Percentiles rank a stretch among this genome's conserved stretches.
Conservation (phyloP, 2,113 vertebrate genomes). For the Alectura lathami region DNA sequence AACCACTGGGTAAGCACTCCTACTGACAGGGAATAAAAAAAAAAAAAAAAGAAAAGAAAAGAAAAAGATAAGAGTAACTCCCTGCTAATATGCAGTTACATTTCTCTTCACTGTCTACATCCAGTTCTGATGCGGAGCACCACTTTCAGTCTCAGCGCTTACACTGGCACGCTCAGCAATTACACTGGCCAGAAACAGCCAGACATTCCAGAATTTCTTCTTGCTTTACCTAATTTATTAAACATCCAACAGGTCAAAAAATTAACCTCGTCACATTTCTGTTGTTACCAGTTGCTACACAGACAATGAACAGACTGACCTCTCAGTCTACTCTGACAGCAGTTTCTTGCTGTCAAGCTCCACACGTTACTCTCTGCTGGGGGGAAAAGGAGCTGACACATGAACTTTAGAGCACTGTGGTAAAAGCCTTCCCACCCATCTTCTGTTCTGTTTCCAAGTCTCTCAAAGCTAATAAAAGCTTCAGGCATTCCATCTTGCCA, state of each 20-base stretch:
- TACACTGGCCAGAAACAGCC: background rate
- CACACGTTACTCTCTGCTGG: background rate
- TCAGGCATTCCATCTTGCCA: background rate
- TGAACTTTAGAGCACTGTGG: background rate
- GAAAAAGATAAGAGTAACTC: background rate
- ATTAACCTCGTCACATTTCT: background rate
- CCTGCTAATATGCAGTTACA: background rate
- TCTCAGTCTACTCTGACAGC: background rate
- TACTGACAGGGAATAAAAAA: background rate
- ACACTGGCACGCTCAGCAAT: background rate
- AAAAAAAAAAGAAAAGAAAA: background rate
- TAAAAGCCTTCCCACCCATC: background rate
- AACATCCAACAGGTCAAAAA: background rate
- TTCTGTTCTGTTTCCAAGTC: background rate
- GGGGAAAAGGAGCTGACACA: background rate
- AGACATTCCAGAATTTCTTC: background rate
- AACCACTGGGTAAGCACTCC: background rate
- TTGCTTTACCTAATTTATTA: conserved; percentile 24
- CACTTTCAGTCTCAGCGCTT: background rate
- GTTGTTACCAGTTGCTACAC: background rate
- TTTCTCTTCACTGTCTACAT: background rate
- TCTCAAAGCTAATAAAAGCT: background rate
- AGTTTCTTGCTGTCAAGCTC: background rate
- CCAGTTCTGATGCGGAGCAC: background rate
- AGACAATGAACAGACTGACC: background rate